Evolutionary conservation across 2,797 vertebrate species (phyloP).

Genomic region (Neosalanx taihuensis): DNA sequence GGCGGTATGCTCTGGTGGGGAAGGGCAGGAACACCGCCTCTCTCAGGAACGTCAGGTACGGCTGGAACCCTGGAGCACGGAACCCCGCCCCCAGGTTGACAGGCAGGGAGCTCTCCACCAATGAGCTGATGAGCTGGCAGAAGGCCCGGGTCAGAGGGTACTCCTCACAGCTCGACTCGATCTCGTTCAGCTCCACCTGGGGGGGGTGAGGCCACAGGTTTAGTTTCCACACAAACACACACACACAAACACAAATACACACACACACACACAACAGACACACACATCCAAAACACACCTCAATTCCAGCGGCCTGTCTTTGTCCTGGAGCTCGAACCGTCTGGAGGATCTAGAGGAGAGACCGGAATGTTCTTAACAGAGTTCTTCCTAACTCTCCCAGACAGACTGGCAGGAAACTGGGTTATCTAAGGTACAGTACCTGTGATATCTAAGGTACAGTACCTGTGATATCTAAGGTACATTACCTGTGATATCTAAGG

Average conservation of each 20-base stretch:
- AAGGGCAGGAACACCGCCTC: constrained; percentile 95
- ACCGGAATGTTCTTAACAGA: neutral
- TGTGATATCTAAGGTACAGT: too few relatives aligned
- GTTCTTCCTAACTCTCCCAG: too few relatives aligned
- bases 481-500: too few relatives aligned
- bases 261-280: neutral
- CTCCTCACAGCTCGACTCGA: constrained; percentile 95
- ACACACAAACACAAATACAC: neutral
- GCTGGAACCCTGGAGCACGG: constrained; percentile 91
- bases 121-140: constrained; percentile 89
- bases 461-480: too few relatives aligned
- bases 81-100: constrained; percentile 91
- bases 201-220: neutral
- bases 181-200: constrained; percentile 96
- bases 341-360: constrained; percentile 82
- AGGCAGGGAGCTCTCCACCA: constrained; percentile 92
- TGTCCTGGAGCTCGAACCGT: constrained; percentile 89
- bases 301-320: constrained; percentile 91
- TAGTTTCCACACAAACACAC: neutral
- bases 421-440: too few relatives aligned
- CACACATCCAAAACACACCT: constrained; percentile 72
- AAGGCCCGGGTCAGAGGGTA: constrained; percentile 92
- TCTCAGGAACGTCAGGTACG: constrained; percentile 92
- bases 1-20: constrained; percentile 93
- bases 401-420: too few relatives aligned